Percentiles rank a stretch among this genome's conserved stretches.
These are phyloP conservation scores for Popillia japonica DNA, from an alignment of 1,140 invertebrate species.

Conservation along the genomic window DNA sequence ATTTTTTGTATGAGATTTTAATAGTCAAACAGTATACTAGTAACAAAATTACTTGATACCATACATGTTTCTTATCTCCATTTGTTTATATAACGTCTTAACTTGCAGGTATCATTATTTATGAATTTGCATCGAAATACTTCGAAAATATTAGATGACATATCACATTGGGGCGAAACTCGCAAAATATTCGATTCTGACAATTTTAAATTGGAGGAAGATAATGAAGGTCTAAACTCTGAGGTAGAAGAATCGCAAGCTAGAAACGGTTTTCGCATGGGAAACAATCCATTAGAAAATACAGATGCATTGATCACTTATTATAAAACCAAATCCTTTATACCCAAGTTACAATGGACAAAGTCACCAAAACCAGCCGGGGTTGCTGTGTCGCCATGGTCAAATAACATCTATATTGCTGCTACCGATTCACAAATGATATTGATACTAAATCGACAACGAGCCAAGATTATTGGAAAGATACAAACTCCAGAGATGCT, in stretches of 20 bases:
- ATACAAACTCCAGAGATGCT: constrained; percentile 67
- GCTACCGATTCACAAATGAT: constrained; percentile 51
- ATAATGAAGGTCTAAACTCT: constrained; percentile 60
- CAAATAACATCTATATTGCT: constrained; percentile 67
- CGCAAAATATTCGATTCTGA: constrained; percentile 65
- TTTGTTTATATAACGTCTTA: constrained; percentile 24
- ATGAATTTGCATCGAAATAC: constrained; percentile 65
- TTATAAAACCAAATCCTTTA: constrained; percentile 64
- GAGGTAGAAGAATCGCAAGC: constrained; percentile 62
- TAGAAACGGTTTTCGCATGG: constrained; percentile 54
- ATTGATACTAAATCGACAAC: constrained; percentile 62
- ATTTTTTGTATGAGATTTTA: not conserved
- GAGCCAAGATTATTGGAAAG: constrained; percentile 63
- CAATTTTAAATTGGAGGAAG: constrained; percentile 64
- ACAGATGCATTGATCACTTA: constrained; percentile 60
- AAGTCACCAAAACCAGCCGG: constrained; percentile 68
- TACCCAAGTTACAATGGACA: constrained; percentile 63
- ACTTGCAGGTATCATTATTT: constrained; percentile 45
- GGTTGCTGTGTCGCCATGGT: constrained; percentile 67
- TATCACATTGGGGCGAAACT: constrained; percentile 64
- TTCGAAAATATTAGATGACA: constrained; percentile 63
- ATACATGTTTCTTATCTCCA: not conserved
- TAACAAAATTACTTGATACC: not conserved
- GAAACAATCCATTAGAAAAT: constrained; percentile 63
- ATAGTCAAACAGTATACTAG: not conserved